Percentiles rank a stretch among this genome's conserved stretches.
phyloP scores from a whole-genome alignment of 2,113 vertebrate species.

The Nanorana parkeri region DNA sequence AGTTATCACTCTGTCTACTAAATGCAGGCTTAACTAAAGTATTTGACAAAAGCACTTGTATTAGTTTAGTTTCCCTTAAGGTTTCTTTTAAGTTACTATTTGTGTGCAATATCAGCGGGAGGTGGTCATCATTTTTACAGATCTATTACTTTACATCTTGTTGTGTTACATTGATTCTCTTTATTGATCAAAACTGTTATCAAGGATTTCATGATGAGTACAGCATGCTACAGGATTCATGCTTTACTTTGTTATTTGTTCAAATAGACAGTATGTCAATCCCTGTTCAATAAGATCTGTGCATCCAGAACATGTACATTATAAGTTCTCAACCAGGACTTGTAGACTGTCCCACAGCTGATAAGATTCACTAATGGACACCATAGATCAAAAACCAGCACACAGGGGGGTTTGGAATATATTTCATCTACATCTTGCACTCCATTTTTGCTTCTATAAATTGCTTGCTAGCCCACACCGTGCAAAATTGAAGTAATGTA shows the following conservation, averaged over 20 bases:
- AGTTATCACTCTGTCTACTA: too few species aligned
- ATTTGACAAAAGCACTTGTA: not conserved
- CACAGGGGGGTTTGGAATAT: conserved; percentile 17
- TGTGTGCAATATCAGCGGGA: not conserved
- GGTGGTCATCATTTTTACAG: conserved; percentile 14
- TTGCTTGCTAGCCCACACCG: conserved; percentile 11
- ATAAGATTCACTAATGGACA: conserved; percentile 22
- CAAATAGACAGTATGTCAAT: conserved; percentile 15
- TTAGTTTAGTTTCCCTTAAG: not conserved
- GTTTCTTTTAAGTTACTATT: not conserved
- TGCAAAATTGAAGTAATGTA: conserved; percentile 41
- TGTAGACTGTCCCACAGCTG: not conserved
- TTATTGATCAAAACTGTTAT: conserved; percentile 22
- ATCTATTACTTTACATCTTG: conserved; percentile 11
- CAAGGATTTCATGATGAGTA: conserved; percentile 3
- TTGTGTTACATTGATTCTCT: conserved; percentile 32
- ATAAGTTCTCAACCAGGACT: not conserved
- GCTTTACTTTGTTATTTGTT: not conserved
- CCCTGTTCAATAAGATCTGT: conserved; percentile 3
- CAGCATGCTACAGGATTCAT: conserved; percentile 21
- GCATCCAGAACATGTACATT: conserved; percentile 9
- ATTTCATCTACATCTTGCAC: conserved; percentile 7
- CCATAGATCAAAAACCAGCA: conserved; percentile 28
- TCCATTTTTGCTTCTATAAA: not conserved
- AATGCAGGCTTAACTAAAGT: too few species aligned